These are phyloP conservation scores for Notodonta dromedarius DNA, from an alignment of 2,888 invertebrate species.

Conservation along the genomic window DNA sequence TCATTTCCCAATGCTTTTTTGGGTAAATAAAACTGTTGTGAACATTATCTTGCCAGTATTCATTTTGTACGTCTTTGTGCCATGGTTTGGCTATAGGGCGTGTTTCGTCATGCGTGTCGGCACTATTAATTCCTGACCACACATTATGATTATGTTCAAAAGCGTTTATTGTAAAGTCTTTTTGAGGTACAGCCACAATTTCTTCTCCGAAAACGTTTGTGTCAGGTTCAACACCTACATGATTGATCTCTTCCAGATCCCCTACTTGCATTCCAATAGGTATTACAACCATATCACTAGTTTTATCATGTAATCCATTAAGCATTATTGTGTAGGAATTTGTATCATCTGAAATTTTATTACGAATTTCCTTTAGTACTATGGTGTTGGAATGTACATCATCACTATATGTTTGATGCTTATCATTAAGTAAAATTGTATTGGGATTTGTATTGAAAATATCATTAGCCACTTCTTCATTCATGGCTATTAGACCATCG, in stretches of 20 bases:
- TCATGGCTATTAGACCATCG: conserved; percentile 37
- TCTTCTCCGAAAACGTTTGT: background rate
- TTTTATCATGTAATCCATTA: too few relatives aligned
- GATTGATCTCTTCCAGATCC: conserved; percentile 18
- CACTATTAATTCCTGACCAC: background rate
- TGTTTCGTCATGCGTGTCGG: background rate
- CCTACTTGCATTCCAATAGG: conserved; percentile 28
- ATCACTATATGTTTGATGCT: conserved; percentile 1
- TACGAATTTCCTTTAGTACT: too few relatives aligned
- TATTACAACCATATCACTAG: conserved; percentile 3
- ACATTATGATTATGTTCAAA: background rate
- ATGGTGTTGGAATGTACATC: background rate
- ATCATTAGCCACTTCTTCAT: conserved; percentile 23
- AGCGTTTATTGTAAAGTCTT: background rate
- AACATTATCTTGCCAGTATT: background rate
- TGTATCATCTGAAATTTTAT: too few relatives aligned
- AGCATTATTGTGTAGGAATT: too few relatives aligned
- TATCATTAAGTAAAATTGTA: conserved; percentile 15
- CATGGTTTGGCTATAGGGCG: background rate
- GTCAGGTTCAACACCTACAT: background rate
- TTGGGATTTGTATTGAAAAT: conserved; percentile 26
- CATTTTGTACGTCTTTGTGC: background rate
- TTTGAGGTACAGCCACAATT: background rate
- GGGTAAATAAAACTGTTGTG: background rate
- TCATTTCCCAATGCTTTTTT: background rate